These are phyloP conservation scores for Macropus fuliginosus DNA, from an alignment of 2,797 vertebrate species.

Conservation along the genomic window DNA sequence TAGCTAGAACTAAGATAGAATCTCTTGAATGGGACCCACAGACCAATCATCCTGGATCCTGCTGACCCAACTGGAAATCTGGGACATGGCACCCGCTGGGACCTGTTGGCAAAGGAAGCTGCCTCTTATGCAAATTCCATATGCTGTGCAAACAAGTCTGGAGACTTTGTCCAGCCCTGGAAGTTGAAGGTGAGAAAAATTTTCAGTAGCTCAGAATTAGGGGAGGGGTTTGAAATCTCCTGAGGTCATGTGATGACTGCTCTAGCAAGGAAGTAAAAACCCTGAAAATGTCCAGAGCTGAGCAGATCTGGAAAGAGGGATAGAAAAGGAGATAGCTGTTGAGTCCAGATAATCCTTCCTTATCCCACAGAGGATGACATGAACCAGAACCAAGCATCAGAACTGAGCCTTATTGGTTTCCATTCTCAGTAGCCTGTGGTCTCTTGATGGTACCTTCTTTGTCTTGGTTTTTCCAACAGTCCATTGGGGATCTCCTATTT, in stretches of 20 bases:
- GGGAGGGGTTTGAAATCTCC: neutral
- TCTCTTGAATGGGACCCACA: conserved; percentile 56
- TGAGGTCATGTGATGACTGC: neutral
- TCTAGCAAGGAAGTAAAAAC: neutral
- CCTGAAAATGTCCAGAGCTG: neutral
- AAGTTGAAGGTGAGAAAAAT: conserved; percentile 45
- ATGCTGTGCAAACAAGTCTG: conserved; percentile 50
- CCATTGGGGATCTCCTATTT: neutral
- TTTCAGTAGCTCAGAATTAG: neutral
- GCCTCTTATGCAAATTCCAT: neutral
- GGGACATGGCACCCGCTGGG: conserved; percentile 78
- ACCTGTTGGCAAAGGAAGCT: conserved; percentile 71
- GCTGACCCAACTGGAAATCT: conserved; percentile 83
- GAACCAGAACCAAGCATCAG: neutral
- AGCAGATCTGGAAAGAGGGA: neutral
- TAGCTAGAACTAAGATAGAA: neutral
- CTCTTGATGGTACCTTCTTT: neutral
- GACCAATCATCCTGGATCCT: conserved; percentile 83
- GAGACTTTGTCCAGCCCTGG: conserved; percentile 62
- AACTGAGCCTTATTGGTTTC: neutral
- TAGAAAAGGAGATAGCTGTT: neutral
- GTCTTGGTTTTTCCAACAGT: neutral
- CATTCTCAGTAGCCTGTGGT: neutral
- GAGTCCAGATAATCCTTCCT: neutral
- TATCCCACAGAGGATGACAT: neutral